phyloP scores from a whole-genome alignment of 2,797 vertebrate genomes.

The Phrynocephalus guinanensis region DNA sequence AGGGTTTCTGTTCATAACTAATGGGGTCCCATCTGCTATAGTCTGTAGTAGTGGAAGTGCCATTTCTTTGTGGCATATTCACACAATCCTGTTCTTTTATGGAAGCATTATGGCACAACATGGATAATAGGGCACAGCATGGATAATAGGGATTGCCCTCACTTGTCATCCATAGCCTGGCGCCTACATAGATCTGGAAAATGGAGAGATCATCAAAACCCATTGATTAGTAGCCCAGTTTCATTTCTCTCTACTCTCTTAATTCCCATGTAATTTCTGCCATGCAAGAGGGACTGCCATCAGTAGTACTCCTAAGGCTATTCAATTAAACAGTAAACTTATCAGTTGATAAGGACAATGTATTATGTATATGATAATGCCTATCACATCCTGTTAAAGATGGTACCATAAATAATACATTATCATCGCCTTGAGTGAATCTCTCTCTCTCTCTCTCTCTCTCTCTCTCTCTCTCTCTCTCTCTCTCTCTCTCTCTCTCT shows the following conservation, averaged over 20 bases:
- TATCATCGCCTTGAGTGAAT: slow-evolving; percentile 45
- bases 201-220: not conserved
- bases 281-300: not conserved
- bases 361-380: slow-evolving; percentile 43
- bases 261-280: not conserved
- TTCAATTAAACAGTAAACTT: not conserved
- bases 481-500: not conserved
- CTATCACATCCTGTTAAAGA: slow-evolving; percentile 58
- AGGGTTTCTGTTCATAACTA: not conserved
- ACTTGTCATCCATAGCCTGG: not conserved
- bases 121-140: not conserved
- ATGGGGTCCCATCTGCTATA: not conserved
- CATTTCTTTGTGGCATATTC: not conserved
- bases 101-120: not conserved
- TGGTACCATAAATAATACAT: slow-evolving; percentile 67
- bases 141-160: not conserved
- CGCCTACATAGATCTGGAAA: rapidly evolving
- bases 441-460: not conserved
- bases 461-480: not conserved
- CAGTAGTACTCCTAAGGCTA: not conserved
- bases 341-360: slow-evolving; percentile 29
- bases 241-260: rapidly evolving
- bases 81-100: not conserved
- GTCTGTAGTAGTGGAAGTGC: not conserved
- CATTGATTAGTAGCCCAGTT: not conserved